Evolutionary conservation across 2,113 vertebrate genomes (phyloP).

Genomic region (Campylomormyrus numenius): DNA sequence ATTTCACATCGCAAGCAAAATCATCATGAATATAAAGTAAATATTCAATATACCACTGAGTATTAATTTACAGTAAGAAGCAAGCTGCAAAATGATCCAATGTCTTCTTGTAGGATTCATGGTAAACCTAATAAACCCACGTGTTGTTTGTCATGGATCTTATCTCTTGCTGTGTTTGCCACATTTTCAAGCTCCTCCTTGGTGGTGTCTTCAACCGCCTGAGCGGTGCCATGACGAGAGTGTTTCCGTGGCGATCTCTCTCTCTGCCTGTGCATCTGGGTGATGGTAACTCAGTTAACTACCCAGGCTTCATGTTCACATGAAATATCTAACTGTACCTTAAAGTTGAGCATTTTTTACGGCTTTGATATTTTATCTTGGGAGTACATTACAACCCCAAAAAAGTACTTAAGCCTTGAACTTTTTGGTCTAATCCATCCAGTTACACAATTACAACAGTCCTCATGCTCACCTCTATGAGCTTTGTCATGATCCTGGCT

Average conservation of each 20-base stretch:
- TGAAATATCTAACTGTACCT: background rate
- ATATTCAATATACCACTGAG: background rate
- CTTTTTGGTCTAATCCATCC: background rate
- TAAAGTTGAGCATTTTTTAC: background rate
- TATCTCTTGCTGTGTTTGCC: slow-evolving; percentile 80
- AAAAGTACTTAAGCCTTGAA: background rate
- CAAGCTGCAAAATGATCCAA: background rate
- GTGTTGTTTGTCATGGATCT: slow-evolving; percentile 85
- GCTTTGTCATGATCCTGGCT: slow-evolving; percentile 1
- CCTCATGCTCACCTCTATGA: slow-evolving; percentile 60
- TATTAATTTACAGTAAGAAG: background rate
- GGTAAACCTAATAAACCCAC: slow-evolving; percentile 52
- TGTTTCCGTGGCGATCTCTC: background rate
- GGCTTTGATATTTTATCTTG: background rate
- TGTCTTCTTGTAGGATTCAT: background rate
- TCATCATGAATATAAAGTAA: too few relatives aligned
- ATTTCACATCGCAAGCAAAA: too few relatives aligned
- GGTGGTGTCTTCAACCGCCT: slow-evolving; percentile 79
- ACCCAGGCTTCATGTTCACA: background rate
- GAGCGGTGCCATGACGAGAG: slow-evolving; percentile 47
- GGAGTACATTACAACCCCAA: background rate
- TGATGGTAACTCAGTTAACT: background rate
- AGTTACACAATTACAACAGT: background rate
- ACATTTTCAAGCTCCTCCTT: slow-evolving; percentile 84
- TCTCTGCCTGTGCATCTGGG: slow-evolving; percentile 27